Evolutionary conservation across 2,888 invertebrate species (phyloP), one percentile per base, ranked within the genome.

Genomic region (Cancer borealis): DNA sequence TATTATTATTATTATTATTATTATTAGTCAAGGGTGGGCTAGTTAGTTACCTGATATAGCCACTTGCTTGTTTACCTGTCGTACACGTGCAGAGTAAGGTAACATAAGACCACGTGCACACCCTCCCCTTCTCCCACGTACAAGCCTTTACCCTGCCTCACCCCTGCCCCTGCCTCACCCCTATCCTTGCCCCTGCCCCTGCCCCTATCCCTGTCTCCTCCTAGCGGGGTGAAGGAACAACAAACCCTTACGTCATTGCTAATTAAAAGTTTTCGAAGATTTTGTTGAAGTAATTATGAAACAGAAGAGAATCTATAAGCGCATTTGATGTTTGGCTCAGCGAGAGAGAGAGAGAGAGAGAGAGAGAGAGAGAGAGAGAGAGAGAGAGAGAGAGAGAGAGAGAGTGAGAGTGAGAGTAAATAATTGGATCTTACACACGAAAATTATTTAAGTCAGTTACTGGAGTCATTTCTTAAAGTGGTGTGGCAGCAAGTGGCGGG

Each of bases 361-460:
- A 88, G 88, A 88, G 88, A 88, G 88, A 88, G 88, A 88, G 88
- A 88, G 88, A 88, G 88, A 88, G 88, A 88, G 88, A 88, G 88
- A 88, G 88, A 88, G 88, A 88, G 88, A 88, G 46, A 88, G 46
- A 45, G 46, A 88, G 46, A 30, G 30, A 88, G 12, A 88, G 14
- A 88, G 12, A 87, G 87, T 17, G 87, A 87, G 87, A 87, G 87
- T 17, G 87, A 87, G 88, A 39, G 17, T 21, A 21, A 21, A 66
- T 21, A 66, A 66, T 21, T 21, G 21, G n/a, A 21, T 14, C 66
- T 6, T 21, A 66, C 66, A 66, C n/a, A 30, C 79, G 26, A 30
- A 79, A 79, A 79, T 79, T 30, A 79, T 79, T 46, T 26, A 12
- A 21, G 5, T 47, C 47, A 46, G 39, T 46, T 88, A n/a, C 8